These are phyloP conservation scores for Hirundo rustica DNA, from an alignment of 2,797 vertebrate genomes.

Conservation along the genomic window DNA sequence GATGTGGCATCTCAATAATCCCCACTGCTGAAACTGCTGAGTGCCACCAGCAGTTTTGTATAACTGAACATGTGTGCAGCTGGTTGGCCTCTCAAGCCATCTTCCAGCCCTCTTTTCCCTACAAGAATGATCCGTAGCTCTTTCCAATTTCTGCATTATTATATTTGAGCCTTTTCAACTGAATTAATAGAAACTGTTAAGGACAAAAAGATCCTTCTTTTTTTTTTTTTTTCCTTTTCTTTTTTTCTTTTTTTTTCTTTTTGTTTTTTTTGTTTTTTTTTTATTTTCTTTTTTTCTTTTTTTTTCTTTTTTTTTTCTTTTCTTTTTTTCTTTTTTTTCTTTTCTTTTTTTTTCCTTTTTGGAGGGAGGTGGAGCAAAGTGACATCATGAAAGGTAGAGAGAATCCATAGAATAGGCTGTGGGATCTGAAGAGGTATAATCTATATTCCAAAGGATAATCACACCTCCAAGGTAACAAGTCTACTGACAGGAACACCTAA, in stretches of 20 bases:
- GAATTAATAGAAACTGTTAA: background rate
- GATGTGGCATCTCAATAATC: background rate
- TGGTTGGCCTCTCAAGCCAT: background rate
- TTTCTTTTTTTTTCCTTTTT: no score
- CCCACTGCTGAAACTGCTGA: background rate
- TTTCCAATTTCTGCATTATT: background rate
- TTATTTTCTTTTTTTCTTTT: no score
- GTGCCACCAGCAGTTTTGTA: background rate
- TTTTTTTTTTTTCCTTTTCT: no score
- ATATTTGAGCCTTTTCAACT: background rate
- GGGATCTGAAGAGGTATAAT: background rate
- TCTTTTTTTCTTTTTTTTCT: no score
- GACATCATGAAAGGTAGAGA: background rate
- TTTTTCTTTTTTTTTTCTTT: no score
- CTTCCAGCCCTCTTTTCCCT: background rate
- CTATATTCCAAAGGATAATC: background rate
- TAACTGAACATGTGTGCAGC: background rate
- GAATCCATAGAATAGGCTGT: background rate
- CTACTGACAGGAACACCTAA: background rate
- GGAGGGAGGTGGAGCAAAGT: background rate
- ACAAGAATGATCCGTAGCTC: background rate
- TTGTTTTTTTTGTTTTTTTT: no score
- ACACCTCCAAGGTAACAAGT: background rate
- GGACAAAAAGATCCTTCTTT: background rate
- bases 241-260: no score